Evolutionary conservation across 2,113 vertebrate genomes (phyloP).

Genomic region (Pachyramphus minor): DNA sequence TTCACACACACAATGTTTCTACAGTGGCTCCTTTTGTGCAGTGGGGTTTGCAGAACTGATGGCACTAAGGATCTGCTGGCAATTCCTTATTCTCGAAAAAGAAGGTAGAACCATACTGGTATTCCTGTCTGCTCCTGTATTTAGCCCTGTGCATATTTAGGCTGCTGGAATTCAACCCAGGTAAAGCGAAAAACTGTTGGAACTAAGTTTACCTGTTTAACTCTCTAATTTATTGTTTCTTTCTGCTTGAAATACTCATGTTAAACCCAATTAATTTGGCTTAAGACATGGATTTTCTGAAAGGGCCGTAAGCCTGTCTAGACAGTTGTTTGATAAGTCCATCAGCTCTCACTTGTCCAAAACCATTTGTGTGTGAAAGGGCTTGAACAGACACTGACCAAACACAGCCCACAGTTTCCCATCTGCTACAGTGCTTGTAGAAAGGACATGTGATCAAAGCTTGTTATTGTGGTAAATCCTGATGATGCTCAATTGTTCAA

Average conservation of each 20-base stretch:
- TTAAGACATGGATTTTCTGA: conserved; percentile 32
- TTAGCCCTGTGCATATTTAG: background rate
- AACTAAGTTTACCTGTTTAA: background rate
- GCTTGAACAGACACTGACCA: background rate
- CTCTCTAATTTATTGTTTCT: background rate
- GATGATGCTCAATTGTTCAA: conserved; percentile 40
- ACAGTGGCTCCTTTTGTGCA: background rate
- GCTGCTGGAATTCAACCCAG: background rate
- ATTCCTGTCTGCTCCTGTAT: background rate
- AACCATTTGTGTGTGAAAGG: conserved; percentile 45
- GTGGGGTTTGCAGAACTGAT: background rate
- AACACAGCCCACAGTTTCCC: background rate
- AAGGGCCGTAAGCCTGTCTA: conserved; percentile 51
- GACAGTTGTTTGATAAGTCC: conserved; percentile 55
- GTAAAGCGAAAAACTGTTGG: background rate
- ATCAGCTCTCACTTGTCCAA: conserved; percentile 35
- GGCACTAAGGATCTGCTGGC: background rate
- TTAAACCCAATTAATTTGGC: background rate
- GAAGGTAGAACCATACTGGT: background rate
- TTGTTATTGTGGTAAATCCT: conserved; percentile 56
- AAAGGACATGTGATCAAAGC: conserved; percentile 14
- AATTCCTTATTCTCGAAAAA: background rate
- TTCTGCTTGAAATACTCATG: background rate
- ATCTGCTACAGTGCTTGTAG: conserved; percentile 17
- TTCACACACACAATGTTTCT: background rate